Conservation (phyloP, 2,888 invertebrate species). For the Poecilus cupreus region DNA sequence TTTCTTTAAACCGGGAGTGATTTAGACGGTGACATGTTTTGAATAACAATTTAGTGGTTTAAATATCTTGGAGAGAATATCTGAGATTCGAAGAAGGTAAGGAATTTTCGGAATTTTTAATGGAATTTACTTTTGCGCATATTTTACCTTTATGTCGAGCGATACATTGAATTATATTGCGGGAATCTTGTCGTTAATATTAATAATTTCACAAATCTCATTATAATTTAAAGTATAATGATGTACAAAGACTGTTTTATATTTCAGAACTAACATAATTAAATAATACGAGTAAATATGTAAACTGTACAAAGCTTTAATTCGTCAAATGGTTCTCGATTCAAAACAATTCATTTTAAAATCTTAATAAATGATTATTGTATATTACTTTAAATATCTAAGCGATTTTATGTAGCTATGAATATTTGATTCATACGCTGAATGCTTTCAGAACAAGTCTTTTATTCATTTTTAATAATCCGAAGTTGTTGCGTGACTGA, state of each 20-base stretch:
- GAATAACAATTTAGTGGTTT: slow-evolving; percentile 1
- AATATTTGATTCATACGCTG: slow-evolving; percentile 5
- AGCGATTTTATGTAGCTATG: background rate
- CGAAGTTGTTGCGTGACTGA: slow-evolving; percentile 2
- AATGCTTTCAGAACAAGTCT: slow-evolving; percentile 19
- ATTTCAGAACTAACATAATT: too few relatives aligned
- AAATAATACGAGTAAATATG: too few relatives aligned
- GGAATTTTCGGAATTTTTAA: background rate
- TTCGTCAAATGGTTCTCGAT: too few relatives aligned
- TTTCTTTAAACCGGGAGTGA: background rate
- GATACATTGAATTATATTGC: too few relatives aligned
- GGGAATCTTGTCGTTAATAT: too few relatives aligned
- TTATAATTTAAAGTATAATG: background rate
- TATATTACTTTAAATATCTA: too few relatives aligned
- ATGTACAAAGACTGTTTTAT: too few relatives aligned
- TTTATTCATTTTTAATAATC: slow-evolving; percentile 38
- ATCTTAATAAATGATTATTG: too few relatives aligned
- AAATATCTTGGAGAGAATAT: background rate
- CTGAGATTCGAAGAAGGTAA: background rate
- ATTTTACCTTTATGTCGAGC: background rate
- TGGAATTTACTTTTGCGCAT: background rate
- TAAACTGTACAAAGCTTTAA: too few relatives aligned
- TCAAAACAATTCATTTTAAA: too few relatives aligned
- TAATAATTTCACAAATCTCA: background rate
- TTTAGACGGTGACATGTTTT: background rate